Base-by-base conservation (phyloP, 2,888 invertebrate species). In the Colostygia pectinataria region DNA sequence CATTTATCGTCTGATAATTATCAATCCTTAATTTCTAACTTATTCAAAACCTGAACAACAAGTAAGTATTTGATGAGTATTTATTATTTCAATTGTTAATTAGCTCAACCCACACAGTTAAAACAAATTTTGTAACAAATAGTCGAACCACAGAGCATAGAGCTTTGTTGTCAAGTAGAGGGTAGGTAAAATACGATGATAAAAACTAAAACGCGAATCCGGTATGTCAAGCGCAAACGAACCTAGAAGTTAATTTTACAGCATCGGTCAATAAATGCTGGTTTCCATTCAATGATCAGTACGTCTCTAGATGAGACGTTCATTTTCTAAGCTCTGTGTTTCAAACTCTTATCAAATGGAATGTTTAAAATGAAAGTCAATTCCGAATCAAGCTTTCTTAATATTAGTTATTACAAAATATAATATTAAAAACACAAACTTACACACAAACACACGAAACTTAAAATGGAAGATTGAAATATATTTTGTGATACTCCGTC, bases 1-100 rank as follows among this genome's bases (percentile, higher is more conserved):
- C 90, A 90, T 80, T 90, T 90, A 90, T 90, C 90, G 83, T 90
- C 90, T 83, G 88, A 89, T 89, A 89, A 84, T 86, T 84, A 90
- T 88, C 83, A 86, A 87, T 88, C 80, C 90, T 90, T 91, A 91
- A 71, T 55, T 57, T 67, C 89, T 89, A 88, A 74, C 88, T 88
- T 90, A 90, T 83, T 66, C 85, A 82, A 77, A 82, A 84, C 80
- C 81, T 84, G 88, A 85, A 82, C 88, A 88, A 90, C 89, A 88
- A 88, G 81, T 83, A 54, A 42, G 52, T 56, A 54, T 80, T 71
- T 74, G 75, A 77, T 71, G 74, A 76, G 77, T 71, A 72, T 72
- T 68, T 55, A 59, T 63, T 68, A 66, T 66, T 56, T 50, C 42
- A 52, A 60, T 54, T 56, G 41, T 47, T 40, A 57, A 56, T 32